Base-by-base conservation (phyloP, 2,797 vertebrate species). In the Malacoraja senta region DNA sequence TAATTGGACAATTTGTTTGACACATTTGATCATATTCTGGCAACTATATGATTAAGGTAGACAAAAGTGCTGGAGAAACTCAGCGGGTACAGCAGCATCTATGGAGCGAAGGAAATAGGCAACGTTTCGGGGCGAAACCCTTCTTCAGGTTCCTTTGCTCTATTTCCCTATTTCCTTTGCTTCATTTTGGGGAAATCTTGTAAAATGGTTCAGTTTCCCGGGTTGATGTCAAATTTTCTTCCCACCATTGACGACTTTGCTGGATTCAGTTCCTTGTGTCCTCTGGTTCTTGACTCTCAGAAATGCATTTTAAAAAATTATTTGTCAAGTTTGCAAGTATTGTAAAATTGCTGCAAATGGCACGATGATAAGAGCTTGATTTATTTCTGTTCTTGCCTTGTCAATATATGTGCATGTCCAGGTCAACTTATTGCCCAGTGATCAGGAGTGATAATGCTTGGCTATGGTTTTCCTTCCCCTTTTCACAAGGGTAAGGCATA, bases 1-100 rank as follows among this genome's bases (percentile, higher is more conserved):
- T 88, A 68, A 68, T 35, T 88, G 63, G 63, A 9, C n/a, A 88
- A 88, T 88, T 88, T 88, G 61, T 88, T 88, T 65, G 9, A 35
- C 17, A 88, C 63, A 21, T 88, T 88, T 86, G 83, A 86, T 58
- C 35, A 10, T 68, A 68, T 68, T 88, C 61, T 88, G 63, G 63
- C n/a, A 68, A 88, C 61, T 86, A 13, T 65, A 76, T 76, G 13
- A 53, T 53, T 88, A 38, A 38, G 38, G 38, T 38, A 38, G 38
- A 2, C 38, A 38, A 38, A 38, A 38, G 38, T 38, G 38, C 38
- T 38, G 38, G 38, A 38, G 38, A 38, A 38, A 38, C 38, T 38
- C 38, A 38, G 38, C 38, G 38, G 38, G 38, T 38, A 38, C 38
- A 38, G 38, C 38, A 38, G 38, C 38, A 38, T 38, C 38, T 38